A percentile compares a stretch with the other conserved stretches of the same genome.
These are phyloP conservation scores for Hoplodrina ambigua DNA, from an alignment of 2,888 invertebrate species.

Conservation along the genomic window DNA sequence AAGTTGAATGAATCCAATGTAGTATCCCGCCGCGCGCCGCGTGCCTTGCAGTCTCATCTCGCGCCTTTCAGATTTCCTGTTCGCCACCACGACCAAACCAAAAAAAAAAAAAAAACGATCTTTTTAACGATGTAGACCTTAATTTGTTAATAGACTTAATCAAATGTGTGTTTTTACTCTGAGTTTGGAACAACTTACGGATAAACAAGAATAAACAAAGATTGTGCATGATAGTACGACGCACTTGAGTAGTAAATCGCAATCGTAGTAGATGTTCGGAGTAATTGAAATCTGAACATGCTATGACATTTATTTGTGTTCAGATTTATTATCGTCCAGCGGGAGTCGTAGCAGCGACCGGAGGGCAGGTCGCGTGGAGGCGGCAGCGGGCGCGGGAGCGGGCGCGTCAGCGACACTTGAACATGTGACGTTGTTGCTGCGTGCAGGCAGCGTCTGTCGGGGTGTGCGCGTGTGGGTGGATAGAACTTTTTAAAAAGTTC, in stretches of 20 bases:
- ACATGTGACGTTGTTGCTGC: not conserved
- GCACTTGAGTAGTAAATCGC: constrained; percentile 1
- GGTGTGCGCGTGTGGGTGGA: too few species aligned
- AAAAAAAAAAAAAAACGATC: too few species aligned
- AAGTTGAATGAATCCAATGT: constrained; percentile 31
- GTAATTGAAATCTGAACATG: constrained; percentile 19
- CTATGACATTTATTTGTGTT: constrained; percentile 21
- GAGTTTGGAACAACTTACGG: not conserved
- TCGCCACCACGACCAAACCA: too few species aligned
- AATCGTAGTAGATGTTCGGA: constrained; percentile 7
- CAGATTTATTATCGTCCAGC: constrained; percentile 23
- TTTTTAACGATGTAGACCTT: too few species aligned
- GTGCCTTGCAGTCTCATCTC: not conserved
- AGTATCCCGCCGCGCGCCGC: not conserved
- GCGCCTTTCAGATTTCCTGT: constrained; percentile 22
- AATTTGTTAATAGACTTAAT: constrained; percentile 34
- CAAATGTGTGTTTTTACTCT: constrained; percentile 20
- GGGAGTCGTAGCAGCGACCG: constrained; percentile 4
- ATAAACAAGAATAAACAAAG: constrained; percentile 29
- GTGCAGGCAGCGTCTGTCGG: too few species aligned
- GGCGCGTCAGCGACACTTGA: too few species aligned
- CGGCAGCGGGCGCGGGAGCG: too few species aligned
- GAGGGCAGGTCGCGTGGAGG: not conserved
- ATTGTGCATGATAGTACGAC: not conserved
- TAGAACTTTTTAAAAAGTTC: too few species aligned